Evolutionary conservation across 2,113 vertebrate genomes (phyloP), one percentile per base, ranked within the genome.

Genomic region (Arothron firmamentum): DNA sequence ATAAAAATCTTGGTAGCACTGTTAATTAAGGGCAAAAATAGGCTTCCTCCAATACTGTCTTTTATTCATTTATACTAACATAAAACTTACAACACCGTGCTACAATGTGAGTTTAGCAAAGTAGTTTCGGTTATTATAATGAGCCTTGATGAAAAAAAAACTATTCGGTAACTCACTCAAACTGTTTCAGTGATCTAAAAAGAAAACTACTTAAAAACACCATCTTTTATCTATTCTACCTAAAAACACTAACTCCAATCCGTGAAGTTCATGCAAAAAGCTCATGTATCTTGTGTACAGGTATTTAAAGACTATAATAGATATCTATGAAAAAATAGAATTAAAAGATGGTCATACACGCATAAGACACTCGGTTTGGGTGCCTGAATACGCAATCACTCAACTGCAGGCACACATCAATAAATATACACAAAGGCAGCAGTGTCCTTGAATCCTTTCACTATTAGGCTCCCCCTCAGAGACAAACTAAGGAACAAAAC

Each of bases 401-500:
- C 6, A 14, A 45, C 16, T 17, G 13, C 43, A 14, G 13, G 43
- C 43, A 45, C 13, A 17, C 43, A 45, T 14, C 43, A 2, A 45
- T 45, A 14, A 5, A 5, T 6, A 20, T 14, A 48, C 48, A 52
- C 20, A 51, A 9, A 65, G 20, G 28, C 8, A 59, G 58, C 11
- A 28, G 3, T 48, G 48, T 20, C 70, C 62, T 65, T 76, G 56
- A 72, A 38, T 28, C 8, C 0, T 1, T 45, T 42, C 6, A 23
- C 48, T 16, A 18, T 60, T 45, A 15, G 19, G 20, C 53, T 5
- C 48, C 54, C 38, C 34, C 16, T 55, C 18, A n/a, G n/a, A 15
- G n/a, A 65, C 46, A 75, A 57, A 41, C 16, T 15, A 3, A 17
- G 16, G 43, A 45, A 70, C 63, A 76, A 65, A 47, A 25, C 20